Evolutionary conservation across 2,113 vertebrate species (phyloP).

Genomic region (Empidonax alnorum): DNA sequence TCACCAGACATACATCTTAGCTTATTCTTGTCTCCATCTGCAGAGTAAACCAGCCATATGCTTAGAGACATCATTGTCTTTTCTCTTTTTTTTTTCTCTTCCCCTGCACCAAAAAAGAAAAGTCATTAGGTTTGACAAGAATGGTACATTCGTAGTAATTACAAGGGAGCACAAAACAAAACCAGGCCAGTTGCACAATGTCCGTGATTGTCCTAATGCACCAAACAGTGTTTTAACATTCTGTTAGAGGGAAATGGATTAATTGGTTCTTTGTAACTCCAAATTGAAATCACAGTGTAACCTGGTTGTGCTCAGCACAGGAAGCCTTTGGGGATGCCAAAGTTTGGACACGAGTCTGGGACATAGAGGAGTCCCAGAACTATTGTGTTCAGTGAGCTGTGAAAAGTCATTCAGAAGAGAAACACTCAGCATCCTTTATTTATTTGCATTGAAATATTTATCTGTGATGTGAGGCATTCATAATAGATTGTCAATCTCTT

Average conservation of each 20-base stretch:
- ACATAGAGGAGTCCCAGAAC: slow-evolving; percentile 72
- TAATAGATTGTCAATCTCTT: slow-evolving; percentile 92
- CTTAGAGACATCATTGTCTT: slow-evolving; percentile 45
- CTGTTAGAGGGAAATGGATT: slow-evolving; percentile 73
- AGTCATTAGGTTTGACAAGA: slow-evolving; percentile 69
- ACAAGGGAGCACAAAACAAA: slow-evolving; percentile 77
- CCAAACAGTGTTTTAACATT: slow-evolving; percentile 72
- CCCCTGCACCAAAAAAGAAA: not conserved
- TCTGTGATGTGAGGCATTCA: slow-evolving; percentile 90
- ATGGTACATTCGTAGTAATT: slow-evolving; percentile 80
- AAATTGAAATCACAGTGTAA: slow-evolving; percentile 77
- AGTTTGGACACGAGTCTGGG: slow-evolving; percentile 78
- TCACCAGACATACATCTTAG: not conserved
- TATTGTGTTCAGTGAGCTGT: slow-evolving; percentile 86
- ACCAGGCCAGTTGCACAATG: slow-evolving; percentile 51
- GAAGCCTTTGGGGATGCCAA: slow-evolving; percentile 64
- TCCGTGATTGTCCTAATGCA: slow-evolving; percentile 69
- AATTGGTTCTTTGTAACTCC: slow-evolving; percentile 84
- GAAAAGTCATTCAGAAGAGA: slow-evolving; percentile 91
- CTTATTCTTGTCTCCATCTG: slow-evolving; percentile 17
- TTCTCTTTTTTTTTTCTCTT: not conserved
- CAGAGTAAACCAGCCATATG: slow-evolving; percentile 20
- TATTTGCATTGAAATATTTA: slow-evolving; percentile 99
- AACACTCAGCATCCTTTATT: slow-evolving; percentile 96
- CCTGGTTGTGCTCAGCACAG: slow-evolving; percentile 70